Evolutionary conservation across 2,797 vertebrate species (phyloP).

Genomic region (Pangasius krempfi): DNA sequence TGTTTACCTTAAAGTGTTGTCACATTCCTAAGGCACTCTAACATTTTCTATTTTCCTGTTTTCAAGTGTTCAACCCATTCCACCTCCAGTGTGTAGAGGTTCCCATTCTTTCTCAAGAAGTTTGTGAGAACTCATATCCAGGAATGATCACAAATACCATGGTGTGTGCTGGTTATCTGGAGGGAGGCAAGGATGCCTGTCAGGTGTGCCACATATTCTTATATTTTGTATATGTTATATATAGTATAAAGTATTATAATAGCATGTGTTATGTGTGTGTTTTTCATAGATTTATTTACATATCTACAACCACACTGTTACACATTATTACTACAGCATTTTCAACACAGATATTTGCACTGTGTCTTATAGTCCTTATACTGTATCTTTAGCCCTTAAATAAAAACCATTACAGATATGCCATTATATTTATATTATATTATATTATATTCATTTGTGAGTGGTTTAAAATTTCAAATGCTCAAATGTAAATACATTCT

Average conservation of each 20-base stretch:
- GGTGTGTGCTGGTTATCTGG: constrained; percentile 75
- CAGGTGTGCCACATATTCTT: constrained; percentile 65
- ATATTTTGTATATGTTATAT: neutral
- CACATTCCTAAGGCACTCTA: neutral
- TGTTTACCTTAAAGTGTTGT: neutral
- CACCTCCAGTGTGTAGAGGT: constrained; percentile 72
- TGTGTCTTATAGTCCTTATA: neutral
- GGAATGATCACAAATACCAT: constrained; percentile 72
- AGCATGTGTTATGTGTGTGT: neutral
- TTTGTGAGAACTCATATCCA: constrained; percentile 70
- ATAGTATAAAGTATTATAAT: neutral
- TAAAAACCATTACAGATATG: neutral
- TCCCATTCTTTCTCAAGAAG: constrained; percentile 69
- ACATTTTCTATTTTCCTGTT: neutral
- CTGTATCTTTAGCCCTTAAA: neutral
- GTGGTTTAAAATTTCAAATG: neutral
- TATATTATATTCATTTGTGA: neutral
- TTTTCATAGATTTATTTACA: neutral
- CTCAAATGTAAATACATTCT: neutral
- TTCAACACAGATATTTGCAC: neutral
- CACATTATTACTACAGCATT: neutral
- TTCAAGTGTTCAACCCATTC: constrained; percentile 75
- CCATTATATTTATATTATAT: neutral
- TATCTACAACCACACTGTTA: neutral
- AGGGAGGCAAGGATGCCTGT: constrained; percentile 77